A percentile compares a stretch with the other conserved stretches of the same genome.
Conservation (phyloP, 2,113 vertebrate genomes). For the Aramus guarauna region DNA sequence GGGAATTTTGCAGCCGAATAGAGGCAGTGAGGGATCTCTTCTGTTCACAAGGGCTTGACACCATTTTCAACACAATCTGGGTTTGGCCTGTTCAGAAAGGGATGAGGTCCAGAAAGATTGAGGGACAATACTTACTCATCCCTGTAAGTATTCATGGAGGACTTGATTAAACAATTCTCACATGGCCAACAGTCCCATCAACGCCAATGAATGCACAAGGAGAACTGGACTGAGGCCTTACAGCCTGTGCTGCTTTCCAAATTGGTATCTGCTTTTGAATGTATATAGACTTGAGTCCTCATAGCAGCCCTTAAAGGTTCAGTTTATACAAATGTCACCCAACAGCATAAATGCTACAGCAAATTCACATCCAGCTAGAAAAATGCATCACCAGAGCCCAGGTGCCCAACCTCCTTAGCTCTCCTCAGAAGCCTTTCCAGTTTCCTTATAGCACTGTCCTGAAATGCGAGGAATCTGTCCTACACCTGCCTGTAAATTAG, state of each 20-base stretch:
- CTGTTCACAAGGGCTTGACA: not conserved
- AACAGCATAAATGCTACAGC: not conserved
- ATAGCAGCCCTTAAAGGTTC: not conserved
- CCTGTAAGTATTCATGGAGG: not conserved
- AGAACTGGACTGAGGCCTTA: not conserved
- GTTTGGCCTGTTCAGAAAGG: not conserved
- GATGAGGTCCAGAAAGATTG: too few species aligned
- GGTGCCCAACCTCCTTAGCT: not conserved
- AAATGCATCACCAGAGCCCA: not conserved
- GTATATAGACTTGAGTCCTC: not conserved
- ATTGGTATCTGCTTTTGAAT: not conserved
- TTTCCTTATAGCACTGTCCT: not conserved
- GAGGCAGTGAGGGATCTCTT: not conserved
- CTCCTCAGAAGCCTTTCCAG: not conserved
- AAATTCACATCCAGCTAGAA: not conserved
- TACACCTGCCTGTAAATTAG: not conserved
- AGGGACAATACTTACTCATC: too few species aligned
- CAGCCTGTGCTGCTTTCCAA: not conserved
- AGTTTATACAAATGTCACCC: not conserved
- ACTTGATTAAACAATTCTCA: not conserved
- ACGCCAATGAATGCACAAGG: not conserved
- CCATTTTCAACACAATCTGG: not conserved
- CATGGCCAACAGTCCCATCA: not conserved
- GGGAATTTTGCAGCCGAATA: not conserved
- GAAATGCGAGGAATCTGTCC: not conserved